Percentiles rank a stretch among this genome's conserved stretches.
These are phyloP conservation scores for Rhodinocichla rosea DNA, from an alignment of 2,113 vertebrate species.

Conservation along the genomic window DNA sequence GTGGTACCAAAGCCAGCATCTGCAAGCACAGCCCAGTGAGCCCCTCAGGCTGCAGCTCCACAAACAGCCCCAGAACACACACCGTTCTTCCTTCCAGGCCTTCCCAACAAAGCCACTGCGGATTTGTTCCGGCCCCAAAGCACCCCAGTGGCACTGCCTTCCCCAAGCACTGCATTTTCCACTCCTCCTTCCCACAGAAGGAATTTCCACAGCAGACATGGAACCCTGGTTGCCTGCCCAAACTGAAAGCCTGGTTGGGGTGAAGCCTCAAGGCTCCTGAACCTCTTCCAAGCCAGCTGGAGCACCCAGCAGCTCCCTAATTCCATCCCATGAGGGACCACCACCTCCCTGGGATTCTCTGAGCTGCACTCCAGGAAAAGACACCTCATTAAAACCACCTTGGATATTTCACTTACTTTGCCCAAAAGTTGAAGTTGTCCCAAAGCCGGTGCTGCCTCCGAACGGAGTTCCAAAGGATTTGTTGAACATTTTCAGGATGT, in stretches of 20 bases:
- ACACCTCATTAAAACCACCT: rapidly evolving
- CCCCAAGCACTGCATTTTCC: rapidly evolving
- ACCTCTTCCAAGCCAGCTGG: rapidly evolving
- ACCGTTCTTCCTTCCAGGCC: neutral
- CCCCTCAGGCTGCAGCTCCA: neutral
- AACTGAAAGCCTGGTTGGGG: too few species aligned
- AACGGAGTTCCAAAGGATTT: conserved; percentile 95
- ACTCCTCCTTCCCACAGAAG: neutral
- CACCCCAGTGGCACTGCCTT: rapidly evolving
- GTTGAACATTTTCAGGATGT: conserved; percentile 88
- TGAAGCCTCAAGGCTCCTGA: neutral
- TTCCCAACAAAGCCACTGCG: rapidly evolving
- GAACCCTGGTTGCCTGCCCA: neutral
- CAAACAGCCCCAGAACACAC: rapidly evolving
- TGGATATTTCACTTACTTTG: conserved; percentile 80
- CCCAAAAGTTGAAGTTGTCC: conserved; percentile 90
- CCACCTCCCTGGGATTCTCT: rapidly evolving
- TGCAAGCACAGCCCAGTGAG: neutral
- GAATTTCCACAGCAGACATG: rapidly evolving
- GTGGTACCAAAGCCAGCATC: conserved; percentile 86
- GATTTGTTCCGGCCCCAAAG: rapidly evolving
- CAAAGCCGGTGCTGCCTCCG: conserved; percentile 88
- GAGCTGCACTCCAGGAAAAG: neutral
- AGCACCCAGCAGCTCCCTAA: neutral
- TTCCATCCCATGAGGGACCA: neutral